These are phyloP conservation scores for Hypomecis atomaria DNA, from an alignment of 2,888 invertebrate species.

Conservation along the genomic window DNA sequence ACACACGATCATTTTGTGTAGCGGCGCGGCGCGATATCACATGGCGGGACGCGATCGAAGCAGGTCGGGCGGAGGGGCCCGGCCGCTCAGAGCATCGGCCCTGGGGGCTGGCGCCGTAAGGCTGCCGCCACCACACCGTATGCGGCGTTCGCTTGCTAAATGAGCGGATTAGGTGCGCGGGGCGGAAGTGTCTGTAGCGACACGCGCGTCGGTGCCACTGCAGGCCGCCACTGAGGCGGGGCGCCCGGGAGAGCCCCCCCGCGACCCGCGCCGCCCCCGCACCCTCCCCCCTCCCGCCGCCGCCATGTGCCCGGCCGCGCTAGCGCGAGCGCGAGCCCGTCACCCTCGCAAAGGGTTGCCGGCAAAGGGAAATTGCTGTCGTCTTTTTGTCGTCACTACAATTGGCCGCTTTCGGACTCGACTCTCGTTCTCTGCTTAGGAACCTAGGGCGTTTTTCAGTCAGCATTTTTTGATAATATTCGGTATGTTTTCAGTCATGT, in stretches of 20 bases:
- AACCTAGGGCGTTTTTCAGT: constrained; percentile 33
- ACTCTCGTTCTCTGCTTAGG: constrained; percentile 54
- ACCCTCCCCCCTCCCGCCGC: constrained; percentile 53
- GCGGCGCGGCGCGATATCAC: constrained; percentile 68
- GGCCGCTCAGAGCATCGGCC: constrained; percentile 73
- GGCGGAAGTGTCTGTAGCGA: constrained; percentile 81
- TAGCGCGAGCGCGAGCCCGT: constrained; percentile 64
- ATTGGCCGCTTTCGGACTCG: constrained; percentile 63
- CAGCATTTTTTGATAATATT: constrained; percentile 41
- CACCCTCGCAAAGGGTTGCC: constrained; percentile 77
- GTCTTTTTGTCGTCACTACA: constrained; percentile 69
- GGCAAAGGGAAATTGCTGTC: constrained; percentile 74
- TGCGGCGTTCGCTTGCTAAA: constrained; percentile 79
- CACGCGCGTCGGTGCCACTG: constrained; percentile 83
- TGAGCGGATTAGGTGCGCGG: constrained; percentile 79
- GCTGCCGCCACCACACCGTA: constrained; percentile 74
- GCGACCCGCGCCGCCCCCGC: constrained; percentile 52
- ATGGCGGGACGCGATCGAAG: constrained; percentile 66
- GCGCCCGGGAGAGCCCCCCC: constrained; percentile 77
- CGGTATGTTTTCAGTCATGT: constrained; percentile 49
- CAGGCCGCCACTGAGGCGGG: constrained; percentile 84
- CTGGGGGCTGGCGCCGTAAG: constrained; percentile 71
- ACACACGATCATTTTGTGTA: constrained; percentile 73
- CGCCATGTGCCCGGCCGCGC: constrained; percentile 71
- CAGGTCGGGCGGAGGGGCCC: constrained; percentile 68